Conservation (phyloP, 2,113 vertebrate genomes). For the Bos indicus region DNA sequence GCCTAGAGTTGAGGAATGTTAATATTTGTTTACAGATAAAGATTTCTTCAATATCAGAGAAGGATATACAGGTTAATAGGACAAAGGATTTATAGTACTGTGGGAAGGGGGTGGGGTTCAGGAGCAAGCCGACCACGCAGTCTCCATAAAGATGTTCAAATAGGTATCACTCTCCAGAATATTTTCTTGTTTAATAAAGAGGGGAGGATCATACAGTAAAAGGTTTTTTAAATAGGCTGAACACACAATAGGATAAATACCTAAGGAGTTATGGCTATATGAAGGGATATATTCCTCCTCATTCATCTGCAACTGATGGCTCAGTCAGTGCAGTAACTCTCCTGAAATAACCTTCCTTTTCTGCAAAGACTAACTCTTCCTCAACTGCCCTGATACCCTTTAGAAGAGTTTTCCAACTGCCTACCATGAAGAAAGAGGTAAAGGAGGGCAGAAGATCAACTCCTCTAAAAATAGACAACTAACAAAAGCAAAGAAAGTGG, state of each 20-base stretch:
- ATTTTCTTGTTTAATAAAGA: neutral
- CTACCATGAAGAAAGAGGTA: neutral
- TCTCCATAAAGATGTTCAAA: neutral
- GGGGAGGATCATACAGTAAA: neutral
- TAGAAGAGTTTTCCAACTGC: neutral
- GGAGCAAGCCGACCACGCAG: neutral
- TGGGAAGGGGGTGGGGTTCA: neutral
- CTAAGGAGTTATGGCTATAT: neutral
- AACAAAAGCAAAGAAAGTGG: neutral
- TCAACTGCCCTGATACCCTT: neutral
- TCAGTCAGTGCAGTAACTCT: neutral
- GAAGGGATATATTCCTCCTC: neutral
- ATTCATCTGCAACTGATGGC: neutral
- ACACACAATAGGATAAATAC: neutral
- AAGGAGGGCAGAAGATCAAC: neutral
- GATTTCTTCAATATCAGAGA: conserved; percentile 18
- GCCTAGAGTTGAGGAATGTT: neutral
- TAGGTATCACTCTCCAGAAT: neutral
- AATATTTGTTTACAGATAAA: conserved; percentile 4
- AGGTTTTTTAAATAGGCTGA: neutral
- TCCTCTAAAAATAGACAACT: neutral
- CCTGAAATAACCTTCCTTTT: neutral
- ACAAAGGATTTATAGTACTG: neutral
- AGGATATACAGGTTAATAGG: neutral
- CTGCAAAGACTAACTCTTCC: neutral